These are phyloP conservation scores for Acleris holmiana DNA, from an alignment of 2,888 invertebrate species.

Conservation along the genomic window DNA sequence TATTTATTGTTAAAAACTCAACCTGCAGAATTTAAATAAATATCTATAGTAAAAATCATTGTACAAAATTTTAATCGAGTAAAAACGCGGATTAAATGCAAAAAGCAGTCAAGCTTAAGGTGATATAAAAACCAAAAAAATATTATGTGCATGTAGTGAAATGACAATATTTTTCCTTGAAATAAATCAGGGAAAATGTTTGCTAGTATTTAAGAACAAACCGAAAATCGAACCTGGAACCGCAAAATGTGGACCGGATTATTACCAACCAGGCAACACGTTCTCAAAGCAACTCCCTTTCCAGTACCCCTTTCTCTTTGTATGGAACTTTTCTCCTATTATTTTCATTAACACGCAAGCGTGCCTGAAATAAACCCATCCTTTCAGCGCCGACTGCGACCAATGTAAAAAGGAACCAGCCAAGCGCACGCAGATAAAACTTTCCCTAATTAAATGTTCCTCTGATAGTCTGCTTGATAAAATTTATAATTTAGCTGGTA, in stretches of 20 bases:
- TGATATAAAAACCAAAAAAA: too few relatives aligned
- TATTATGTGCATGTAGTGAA: too few relatives aligned
- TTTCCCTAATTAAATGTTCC: constrained; percentile 24
- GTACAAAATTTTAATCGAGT: too few relatives aligned
- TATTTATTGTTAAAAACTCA: too few relatives aligned
- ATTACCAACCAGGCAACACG: background rate
- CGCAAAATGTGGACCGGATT: background rate
- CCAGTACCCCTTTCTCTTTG: constrained; percentile 1
- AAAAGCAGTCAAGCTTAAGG: too few relatives aligned
- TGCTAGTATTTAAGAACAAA: too few relatives aligned
- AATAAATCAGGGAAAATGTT: too few relatives aligned
- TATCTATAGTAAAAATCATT: too few relatives aligned
- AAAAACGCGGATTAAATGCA: too few relatives aligned
- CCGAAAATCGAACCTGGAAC: too few relatives aligned
- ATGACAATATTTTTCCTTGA: too few relatives aligned
- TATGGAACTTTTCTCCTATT: constrained; percentile 23
- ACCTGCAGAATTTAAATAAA: too few relatives aligned
- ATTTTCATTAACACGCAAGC: constrained; percentile 31
- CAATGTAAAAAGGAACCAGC: constrained; percentile 32
- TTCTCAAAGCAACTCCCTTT: background rate
- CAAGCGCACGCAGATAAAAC: constrained; percentile 18
- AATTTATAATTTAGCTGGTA: constrained; percentile 12
- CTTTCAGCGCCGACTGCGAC: constrained; percentile 14
- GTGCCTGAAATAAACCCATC: constrained; percentile 29
- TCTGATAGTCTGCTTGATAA: constrained; percentile 11